Conservation (phyloP, 2,888 invertebrate genomes). For the Cylindroiulus punctatus region DNA sequence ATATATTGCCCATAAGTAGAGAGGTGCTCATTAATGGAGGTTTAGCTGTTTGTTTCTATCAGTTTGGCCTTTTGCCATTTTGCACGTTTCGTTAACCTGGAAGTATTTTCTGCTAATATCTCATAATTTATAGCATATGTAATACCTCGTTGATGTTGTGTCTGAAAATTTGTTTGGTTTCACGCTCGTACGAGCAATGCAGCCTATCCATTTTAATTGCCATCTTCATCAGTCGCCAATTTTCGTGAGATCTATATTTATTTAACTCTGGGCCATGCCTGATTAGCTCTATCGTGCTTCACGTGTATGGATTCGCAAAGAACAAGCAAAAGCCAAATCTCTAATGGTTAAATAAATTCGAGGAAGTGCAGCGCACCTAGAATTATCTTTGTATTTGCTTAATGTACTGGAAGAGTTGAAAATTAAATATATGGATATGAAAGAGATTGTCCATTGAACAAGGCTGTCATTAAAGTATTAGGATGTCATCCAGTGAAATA, state of each 20-base stretch:
- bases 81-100: slow-evolving; percentile 30
- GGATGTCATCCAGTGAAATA: neutral
- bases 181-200: neutral
- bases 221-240: slow-evolving; percentile 36
- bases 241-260: slow-evolving; percentile 20
- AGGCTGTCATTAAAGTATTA: slow-evolving; percentile 35
- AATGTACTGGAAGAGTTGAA: slow-evolving; percentile 17
- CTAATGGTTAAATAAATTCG: neutral
- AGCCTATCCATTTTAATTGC: slow-evolving; percentile 22
- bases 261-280: slow-evolving; percentile 23
- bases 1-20: neutral
- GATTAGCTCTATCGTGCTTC: slow-evolving; percentile 3
- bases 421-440: slow-evolving; percentile 21
- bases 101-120: slow-evolving; percentile 43
- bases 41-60: neutral
- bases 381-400: slow-evolving; percentile 30
- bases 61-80: slow-evolving; percentile 45
- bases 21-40: neutral
- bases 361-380: neutral
- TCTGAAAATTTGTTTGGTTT: slow-evolving; percentile 43
- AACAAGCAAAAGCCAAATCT: slow-evolving; percentile 2
- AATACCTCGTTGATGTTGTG: slow-evolving; percentile 25
- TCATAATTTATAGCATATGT: slow-evolving; percentile 43
- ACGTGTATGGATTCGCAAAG: slow-evolving; percentile 17
- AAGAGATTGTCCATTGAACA: neutral